These are phyloP conservation scores for Microcebus tavaratra DNA, from an alignment of 2,113 vertebrate species.

Conservation along the genomic window DNA sequence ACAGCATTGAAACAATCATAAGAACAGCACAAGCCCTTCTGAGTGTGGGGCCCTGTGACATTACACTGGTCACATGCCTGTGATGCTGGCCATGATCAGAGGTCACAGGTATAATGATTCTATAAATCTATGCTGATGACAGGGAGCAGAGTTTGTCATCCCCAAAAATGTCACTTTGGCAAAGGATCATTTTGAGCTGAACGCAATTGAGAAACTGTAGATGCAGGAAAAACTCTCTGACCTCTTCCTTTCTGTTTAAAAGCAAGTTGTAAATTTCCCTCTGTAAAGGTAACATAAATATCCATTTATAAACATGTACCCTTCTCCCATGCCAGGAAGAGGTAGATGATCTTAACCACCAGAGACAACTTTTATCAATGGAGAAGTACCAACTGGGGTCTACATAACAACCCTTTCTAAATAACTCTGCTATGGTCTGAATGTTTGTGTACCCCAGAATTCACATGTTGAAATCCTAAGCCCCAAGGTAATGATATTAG, in stretches of 20 bases:
- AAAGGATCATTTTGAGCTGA: not conserved
- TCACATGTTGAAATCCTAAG: not conserved
- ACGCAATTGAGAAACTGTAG: not conserved
- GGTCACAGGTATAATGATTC: not conserved
- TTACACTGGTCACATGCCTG: rapidly evolving
- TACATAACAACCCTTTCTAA: not conserved
- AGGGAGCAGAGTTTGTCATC: not conserved
- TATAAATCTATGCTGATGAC: not conserved
- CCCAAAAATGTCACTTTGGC: not conserved
- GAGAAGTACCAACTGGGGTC: not conserved
- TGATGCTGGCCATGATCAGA: not conserved
- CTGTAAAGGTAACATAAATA: not conserved
- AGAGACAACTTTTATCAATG: not conserved
- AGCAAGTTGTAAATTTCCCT: not conserved
- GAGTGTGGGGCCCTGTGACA: not conserved
- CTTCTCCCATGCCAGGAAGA: not conserved
- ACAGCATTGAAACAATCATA: not conserved
- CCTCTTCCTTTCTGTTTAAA: not conserved
- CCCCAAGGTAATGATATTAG: not conserved
- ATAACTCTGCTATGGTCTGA: not conserved
- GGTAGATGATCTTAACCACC: not conserved
- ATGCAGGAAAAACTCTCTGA: not conserved
- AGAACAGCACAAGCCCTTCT: not conserved
- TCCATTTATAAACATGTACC: not conserved
- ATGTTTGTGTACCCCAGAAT: not conserved